Evolutionary conservation across 2,113 vertebrate genomes (phyloP).

Genomic region (Balaeniceps rex): DNA sequence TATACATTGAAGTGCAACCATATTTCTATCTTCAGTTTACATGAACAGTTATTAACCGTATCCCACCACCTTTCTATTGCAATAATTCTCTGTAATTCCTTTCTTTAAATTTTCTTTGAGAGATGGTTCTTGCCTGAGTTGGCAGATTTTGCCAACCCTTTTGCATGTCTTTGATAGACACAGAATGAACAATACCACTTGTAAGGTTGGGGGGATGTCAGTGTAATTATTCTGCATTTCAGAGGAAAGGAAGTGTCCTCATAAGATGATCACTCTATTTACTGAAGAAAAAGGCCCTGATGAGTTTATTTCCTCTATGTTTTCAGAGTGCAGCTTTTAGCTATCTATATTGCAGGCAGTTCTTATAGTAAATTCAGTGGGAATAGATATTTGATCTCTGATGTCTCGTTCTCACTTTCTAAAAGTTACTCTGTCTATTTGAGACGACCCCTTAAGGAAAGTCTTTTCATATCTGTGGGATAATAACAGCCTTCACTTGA

Average conservation of each 20-base stretch:
- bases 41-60: not conserved
- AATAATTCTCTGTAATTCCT: not conserved
- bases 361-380: not conserved
- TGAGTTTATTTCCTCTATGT: not conserved
- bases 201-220: not conserved
- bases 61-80: not conserved
- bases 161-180: not conserved
- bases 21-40: not conserved
- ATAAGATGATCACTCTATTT: not conserved
- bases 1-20: not conserved
- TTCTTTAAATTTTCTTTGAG: not conserved
- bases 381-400: not conserved
- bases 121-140: not conserved
- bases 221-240: not conserved
- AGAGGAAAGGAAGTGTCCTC: not conserved
- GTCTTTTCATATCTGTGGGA: not conserved
- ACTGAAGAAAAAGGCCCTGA: not conserved
- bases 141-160: not conserved
- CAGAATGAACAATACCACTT: not conserved
- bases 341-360: not conserved
- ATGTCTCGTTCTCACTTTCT: not conserved
- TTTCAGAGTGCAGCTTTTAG: not conserved
- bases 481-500: not conserved
- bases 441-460: not conserved
- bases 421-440: not conserved